phyloP scores from a whole-genome alignment of 2,888 invertebrate genomes.

The Teleiodes luculella region DNA sequence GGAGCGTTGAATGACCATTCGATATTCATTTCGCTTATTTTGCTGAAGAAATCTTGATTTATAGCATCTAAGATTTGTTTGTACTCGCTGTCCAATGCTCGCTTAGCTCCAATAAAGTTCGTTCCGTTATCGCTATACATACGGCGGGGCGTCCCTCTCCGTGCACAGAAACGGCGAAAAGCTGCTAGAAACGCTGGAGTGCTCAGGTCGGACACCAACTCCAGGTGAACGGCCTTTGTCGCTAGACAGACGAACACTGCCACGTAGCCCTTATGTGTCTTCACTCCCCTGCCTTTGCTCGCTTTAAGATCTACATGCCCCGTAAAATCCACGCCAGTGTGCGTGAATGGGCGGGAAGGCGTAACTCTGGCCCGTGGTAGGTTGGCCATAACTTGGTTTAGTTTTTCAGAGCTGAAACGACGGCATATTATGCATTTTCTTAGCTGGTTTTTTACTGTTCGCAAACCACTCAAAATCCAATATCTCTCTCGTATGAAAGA shows the following conservation, averaged over 20 bases:
- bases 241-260: not conserved
- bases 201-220: too few relatives aligned
- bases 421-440: not conserved
- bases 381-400: not conserved
- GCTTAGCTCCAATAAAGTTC: too few relatives aligned
- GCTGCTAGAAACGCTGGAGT: too few relatives aligned
- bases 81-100: too few relatives aligned
- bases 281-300: not conserved
- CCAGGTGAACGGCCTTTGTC: too few relatives aligned
- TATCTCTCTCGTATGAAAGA: not conserved
- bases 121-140: too few relatives aligned
- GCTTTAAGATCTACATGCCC: not conserved
- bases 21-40: conserved; percentile 5
- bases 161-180: too few relatives aligned
- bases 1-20: conserved; percentile 24
- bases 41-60: not conserved
- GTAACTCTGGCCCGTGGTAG: not conserved
- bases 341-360: not conserved
- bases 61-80: too few relatives aligned
- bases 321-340: not conserved
- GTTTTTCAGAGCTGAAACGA: not conserved
- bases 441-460: not conserved
- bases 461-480: not conserved
- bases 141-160: too few relatives aligned
- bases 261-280: not conserved